Evolutionary conservation across 2,888 invertebrate species (phyloP), one percentile per base, ranked within the genome.

Genomic region (Andrena camellia): DNA sequence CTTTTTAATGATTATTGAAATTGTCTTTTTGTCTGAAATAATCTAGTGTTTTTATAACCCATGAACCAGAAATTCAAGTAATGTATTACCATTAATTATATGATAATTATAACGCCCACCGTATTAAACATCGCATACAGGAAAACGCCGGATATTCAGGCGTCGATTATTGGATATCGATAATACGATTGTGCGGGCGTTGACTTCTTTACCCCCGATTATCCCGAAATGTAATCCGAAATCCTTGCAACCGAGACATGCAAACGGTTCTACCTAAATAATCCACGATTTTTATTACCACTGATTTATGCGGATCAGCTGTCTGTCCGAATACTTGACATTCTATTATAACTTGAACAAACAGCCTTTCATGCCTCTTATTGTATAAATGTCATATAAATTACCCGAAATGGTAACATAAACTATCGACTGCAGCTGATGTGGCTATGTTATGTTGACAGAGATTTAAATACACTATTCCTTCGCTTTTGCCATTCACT

Each of bases 101-200:
- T 17, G 42, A 42, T 42, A 42, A 17, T 42, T 42, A 42, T 17
- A 57, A 57, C 4, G 8, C 23, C 57, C 57, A 57, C 23, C 23
- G 20, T 23, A 57, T 57, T 26, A 26, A 57, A 23, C 8, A 57
- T 20, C 57, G 54, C 5, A 17, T 42, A 17, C 42, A 57, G 10
- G 20, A 23, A 10, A 57, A 57, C 23, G 10, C 23, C 23, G 23
- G 57, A 26, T 57, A 26, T 23, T 57, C 20, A 48, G 17, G 52
- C 26, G 57, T 26, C 8, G 57, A 57, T 57, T 57, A 57, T 57
- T 57, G 57, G 23, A 20, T 57, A 57, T 10, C 57, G 23, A 57
- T 57, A 57, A 57, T 57, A 20, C 23, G 57, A 57, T 57, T 57
- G 57, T 23, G 20, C 77, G 77, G 81, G 83, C 23, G 57, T 57